These are phyloP conservation scores for Tetheella fluctuosa DNA, from an alignment of 2,888 invertebrate species.

Conservation along the genomic window DNA sequence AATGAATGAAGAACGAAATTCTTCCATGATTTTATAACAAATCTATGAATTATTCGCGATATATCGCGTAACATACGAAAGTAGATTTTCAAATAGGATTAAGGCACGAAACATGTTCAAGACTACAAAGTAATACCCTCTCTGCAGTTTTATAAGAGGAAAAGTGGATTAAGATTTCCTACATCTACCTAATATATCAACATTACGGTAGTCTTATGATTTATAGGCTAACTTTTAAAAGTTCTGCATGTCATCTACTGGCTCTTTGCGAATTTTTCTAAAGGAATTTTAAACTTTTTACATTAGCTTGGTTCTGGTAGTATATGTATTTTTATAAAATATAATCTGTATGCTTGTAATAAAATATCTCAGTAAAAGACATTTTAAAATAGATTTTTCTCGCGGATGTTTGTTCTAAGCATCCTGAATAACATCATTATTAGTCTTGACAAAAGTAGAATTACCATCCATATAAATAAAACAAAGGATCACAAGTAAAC, in stretches of 20 bases:
- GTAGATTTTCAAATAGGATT: not conserved
- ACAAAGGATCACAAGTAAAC: not conserved
- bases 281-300: constrained; percentile 77
- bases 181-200: constrained; percentile 75
- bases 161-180: constrained; percentile 80
- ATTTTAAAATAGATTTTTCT: no score
- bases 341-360: no score
- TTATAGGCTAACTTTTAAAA: constrained; percentile 77
- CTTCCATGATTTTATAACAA: not conserved
- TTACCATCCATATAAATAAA: not conserved
- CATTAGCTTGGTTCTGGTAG: constrained; percentile 65
- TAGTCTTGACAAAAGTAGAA: not conserved
- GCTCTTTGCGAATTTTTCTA: constrained; percentile 68
- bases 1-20: not conserved
- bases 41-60: not conserved
- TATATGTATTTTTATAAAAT: constrained; percentile 22
- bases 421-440: no score
- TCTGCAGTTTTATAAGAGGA: constrained; percentile 65
- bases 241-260: constrained; percentile 79
- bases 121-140: constrained; percentile 67
- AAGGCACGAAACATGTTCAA: constrained; percentile 58
- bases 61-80: not conserved
- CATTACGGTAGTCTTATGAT: constrained; percentile 74
- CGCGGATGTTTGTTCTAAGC: no score
- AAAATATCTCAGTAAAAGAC: no score